Evolutionary conservation across 2,797 vertebrate genomes (phyloP), one percentile per base, ranked within the genome.

Genomic region (Thunnus albacares): DNA sequence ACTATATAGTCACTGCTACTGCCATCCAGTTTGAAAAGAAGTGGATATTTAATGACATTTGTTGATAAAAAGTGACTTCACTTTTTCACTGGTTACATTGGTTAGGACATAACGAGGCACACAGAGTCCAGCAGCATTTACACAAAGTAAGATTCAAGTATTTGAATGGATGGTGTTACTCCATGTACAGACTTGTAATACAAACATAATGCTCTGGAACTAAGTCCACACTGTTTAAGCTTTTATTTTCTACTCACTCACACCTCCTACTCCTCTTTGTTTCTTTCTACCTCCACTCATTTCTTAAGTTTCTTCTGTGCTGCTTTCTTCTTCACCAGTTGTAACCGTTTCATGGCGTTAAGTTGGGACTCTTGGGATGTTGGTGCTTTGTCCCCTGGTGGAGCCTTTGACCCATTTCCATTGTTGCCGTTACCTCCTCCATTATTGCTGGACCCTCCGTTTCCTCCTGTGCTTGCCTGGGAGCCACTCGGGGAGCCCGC

Each of bases 271-370:
- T 7, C 28, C 4, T 57, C 5, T 28, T 63, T 9, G 5, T 56
- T 59, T 55, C 58, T 35, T 26, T 75, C 11, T 41, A 17, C n/a
- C 12, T 35, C n/a, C 17, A 10, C 59, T 93, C 92, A 98, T 93
- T 99, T 99, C 91, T 99, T 99, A 57, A 98, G 94, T 74, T 99
- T 99, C 95, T 98, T 99, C 71, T 99, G 98, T 4, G 98, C 98
- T 0, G 98, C 98, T 93, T 99, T 99, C 95, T 99, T 99, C 93
- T 99, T 99, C 68, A 99, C 97, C 95, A 97, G 96, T 17, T 99
- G 98, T 6, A 99, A 93, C 43, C 98, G 95, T 76, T 98, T 99
- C 98, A 99, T 97, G 75, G 98, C 98, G 8, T 97, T 98, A 35
- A 99, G 96, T 89, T 99, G 98, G 14, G 97, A 99, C 68, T 99